A percentile compares a stretch with the other conserved stretches of the same genome.
Conservation (phyloP, 2,797 vertebrate species). For the Neoniphon sammara region DNA sequence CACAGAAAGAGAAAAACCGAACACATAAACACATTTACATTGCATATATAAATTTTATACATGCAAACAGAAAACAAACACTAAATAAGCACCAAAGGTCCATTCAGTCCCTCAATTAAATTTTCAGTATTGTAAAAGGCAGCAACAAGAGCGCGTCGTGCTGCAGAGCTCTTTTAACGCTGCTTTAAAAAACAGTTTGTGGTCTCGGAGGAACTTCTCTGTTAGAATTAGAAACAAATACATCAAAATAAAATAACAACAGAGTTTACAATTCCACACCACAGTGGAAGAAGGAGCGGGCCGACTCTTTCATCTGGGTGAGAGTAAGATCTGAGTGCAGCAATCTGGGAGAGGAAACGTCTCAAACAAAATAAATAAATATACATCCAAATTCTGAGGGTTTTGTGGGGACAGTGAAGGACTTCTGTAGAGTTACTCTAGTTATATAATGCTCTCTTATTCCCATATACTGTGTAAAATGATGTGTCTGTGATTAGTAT, state of each 20-base stretch:
- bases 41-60: too few relatives aligned
- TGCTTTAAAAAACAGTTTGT: slow-evolving; percentile 23
- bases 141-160: neutral
- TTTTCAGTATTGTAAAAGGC: slow-evolving; percentile 22
- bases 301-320: neutral
- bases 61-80: slow-evolving; percentile 4
- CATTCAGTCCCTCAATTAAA: slow-evolving; percentile 31
- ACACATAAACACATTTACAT: too few relatives aligned
- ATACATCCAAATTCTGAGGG: slow-evolving; percentile 19
- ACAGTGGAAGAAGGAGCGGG: slow-evolving; percentile 8
- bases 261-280: slow-evolving; percentile 7
- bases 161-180: slow-evolving; percentile 3
- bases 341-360: slow-evolving; percentile 15
- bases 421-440: too few relatives aligned
- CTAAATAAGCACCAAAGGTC: slow-evolving; percentile 41
- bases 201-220: slow-evolving; percentile 10
- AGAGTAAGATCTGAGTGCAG: slow-evolving; percentile 16
- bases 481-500: slow-evolving; percentile 32
- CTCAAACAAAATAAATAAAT: slow-evolving; percentile 19
- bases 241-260: slow-evolving; percentile 26
- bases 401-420: slow-evolving; percentile 31
- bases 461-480: slow-evolving; percentile 1
- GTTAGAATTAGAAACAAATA: slow-evolving; percentile 27
- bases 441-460: slow-evolving; percentile 32
- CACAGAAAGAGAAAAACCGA: too few relatives aligned